phyloP scores from a whole-genome alignment of 1,140 invertebrate genomes.

The Rhysida immarginata region DNA sequence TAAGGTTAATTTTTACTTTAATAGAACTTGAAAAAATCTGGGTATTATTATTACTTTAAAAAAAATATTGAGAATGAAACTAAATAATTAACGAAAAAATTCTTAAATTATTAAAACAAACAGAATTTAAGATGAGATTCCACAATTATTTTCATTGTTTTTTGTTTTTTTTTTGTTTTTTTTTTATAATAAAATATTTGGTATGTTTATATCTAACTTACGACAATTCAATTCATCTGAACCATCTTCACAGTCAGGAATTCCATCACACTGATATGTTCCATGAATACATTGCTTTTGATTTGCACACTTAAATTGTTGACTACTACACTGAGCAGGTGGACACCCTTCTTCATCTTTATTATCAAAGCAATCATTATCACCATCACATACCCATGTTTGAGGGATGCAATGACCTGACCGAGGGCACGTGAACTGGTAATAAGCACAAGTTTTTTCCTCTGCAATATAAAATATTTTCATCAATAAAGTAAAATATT shows the following conservation, averaged over 20 bases:
- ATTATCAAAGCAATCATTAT: conserved; percentile 95
- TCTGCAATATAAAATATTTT: conserved; percentile 17
- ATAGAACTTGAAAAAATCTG: too few species aligned
- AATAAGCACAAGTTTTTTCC: conserved; percentile 86
- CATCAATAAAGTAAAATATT: not conserved
- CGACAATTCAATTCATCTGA: conserved; percentile 77
- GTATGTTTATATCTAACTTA: too few species aligned
- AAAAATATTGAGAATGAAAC: too few species aligned
- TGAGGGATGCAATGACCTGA: conserved; percentile 93
- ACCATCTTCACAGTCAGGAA: conserved; percentile 67
- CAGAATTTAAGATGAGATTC: too few species aligned
- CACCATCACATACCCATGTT: conserved; percentile 74
- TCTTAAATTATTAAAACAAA: too few species aligned
- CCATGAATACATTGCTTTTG: conserved; percentile 81
- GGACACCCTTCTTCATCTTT: conserved; percentile 94
- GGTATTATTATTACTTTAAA: too few species aligned
- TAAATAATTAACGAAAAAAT: too few species aligned
- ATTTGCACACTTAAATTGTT: conserved; percentile 84
- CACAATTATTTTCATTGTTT: too few species aligned
- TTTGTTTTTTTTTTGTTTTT: too few species aligned
- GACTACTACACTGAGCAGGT: conserved; percentile 78
- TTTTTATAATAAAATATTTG: too few species aligned
- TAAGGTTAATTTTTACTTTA: too few species aligned
- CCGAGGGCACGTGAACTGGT: conserved; percentile 79
- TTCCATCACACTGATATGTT: conserved; percentile 85